A percentile compares a stretch with the other conserved stretches of the same genome.
phyloP scores from a whole-genome alignment of 2,888 invertebrate genomes.

The Dicycla oo region DNA sequence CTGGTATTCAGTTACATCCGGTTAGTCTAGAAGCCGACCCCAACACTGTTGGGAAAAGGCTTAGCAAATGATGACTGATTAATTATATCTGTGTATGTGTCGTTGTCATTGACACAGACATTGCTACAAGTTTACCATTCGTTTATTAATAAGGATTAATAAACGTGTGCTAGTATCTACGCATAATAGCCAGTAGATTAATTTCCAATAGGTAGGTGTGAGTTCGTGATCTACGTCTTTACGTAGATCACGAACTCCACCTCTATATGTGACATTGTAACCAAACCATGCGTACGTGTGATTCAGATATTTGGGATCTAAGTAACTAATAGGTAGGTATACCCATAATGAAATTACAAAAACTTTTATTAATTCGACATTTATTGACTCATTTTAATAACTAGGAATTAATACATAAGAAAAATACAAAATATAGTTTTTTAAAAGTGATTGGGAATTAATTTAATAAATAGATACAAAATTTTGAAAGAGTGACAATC shows the following conservation, averaged over 20 bases:
- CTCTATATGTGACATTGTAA: background rate
- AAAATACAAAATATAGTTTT: constrained; percentile 3
- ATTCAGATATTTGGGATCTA: background rate
- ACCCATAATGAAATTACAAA: constrained; percentile 4
- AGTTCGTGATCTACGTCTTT: too few relatives aligned
- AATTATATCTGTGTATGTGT: background rate
- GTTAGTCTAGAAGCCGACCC: too few relatives aligned
- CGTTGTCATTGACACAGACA: background rate
- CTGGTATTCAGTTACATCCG: too few relatives aligned
- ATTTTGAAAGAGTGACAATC: constrained; percentile 1
- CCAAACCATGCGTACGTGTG: background rate
- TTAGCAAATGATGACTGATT: too few relatives aligned
- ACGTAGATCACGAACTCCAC: too few relatives aligned
- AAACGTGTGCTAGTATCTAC: background rate
- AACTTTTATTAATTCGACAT: constrained; percentile 1
- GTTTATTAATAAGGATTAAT: background rate
- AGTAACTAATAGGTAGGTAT: background rate
- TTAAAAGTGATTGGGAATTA: background rate
- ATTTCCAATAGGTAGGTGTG: background rate
- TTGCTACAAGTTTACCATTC: background rate
- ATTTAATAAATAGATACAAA: constrained; percentile 13
- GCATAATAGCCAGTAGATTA: background rate
- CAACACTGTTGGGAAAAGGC: too few relatives aligned
- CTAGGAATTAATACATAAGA: constrained; percentile 8
- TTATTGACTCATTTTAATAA: constrained; percentile 26